Conservation (phyloP, 2,113 vertebrate genomes). For the Leptosomus discolor region DNA sequence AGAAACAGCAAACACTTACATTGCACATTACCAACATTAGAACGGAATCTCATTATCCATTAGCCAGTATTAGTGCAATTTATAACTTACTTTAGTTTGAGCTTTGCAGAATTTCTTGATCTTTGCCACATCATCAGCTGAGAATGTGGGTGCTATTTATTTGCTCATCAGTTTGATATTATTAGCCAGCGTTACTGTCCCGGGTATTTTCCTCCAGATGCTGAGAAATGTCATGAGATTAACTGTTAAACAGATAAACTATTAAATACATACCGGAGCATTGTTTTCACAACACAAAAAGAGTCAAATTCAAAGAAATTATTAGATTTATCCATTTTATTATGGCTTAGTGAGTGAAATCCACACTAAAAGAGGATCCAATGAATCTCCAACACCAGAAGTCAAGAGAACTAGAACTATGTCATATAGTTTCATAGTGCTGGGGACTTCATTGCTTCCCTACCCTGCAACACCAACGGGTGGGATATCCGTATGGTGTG, state of each 20-base stretch:
- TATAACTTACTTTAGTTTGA: constrained; percentile 77
- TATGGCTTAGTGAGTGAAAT: neutral
- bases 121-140: constrained; percentile 77
- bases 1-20: constrained; percentile 76
- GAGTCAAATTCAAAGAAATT: neutral
- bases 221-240: constrained; percentile 51
- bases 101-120: constrained; percentile 84
- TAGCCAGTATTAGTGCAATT: constrained; percentile 62
- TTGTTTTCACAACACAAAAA: constrained; percentile 42
- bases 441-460: neutral
- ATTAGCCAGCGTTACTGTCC: constrained; percentile 71
- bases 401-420: neutral
- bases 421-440: neutral
- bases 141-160: constrained; percentile 73
- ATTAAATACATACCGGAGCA: constrained; percentile 56
- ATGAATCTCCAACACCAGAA: neutral
- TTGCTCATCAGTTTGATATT: constrained; percentile 82
- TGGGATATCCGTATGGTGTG: neutral
- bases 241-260: constrained; percentile 53
- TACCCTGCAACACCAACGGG: rapidly evolving
- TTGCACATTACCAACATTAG: constrained; percentile 73
- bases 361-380: neutral
- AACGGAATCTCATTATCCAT: constrained; percentile 72
- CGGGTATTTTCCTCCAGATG: constrained; percentile 20
- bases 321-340: neutral